Conservation (phyloP, 1,140 invertebrate genomes). For the Leptinotarsa lineolata region DNA sequence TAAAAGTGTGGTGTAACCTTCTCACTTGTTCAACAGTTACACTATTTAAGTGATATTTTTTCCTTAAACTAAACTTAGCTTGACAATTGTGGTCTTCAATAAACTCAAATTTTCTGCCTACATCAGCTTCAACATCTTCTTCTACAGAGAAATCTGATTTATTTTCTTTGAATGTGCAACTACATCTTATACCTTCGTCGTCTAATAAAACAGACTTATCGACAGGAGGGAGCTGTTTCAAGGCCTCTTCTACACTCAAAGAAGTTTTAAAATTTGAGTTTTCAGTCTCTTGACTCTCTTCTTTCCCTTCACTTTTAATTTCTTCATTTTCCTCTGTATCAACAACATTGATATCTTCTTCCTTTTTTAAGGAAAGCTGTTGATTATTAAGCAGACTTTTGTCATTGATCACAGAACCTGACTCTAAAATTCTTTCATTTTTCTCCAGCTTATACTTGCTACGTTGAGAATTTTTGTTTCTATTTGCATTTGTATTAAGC, state of each 20-base stretch:
- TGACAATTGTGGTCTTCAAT: constrained; percentile 47
- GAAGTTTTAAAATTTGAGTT: constrained; percentile 26
- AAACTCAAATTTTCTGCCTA: constrained; percentile 37
- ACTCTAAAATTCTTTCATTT: constrained; percentile 47
- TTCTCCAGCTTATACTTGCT: constrained; percentile 35
- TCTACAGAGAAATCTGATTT: constrained; percentile 37
- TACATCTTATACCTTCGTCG: constrained; percentile 39
- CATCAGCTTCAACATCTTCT: constrained; percentile 37
- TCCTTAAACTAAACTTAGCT: constrained; percentile 42
- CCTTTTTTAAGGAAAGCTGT: constrained; percentile 18
- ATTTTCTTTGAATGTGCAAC: constrained; percentile 44
- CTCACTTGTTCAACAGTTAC: constrained; percentile 37
- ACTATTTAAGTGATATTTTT: constrained; percentile 44
- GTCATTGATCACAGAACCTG: constrained; percentile 50
- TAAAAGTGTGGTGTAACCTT: constrained; percentile 39
- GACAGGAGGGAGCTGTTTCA: constrained; percentile 49
- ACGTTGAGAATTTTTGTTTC: constrained; percentile 50
- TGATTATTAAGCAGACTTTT: constrained; percentile 36
- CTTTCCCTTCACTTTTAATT: constrained; percentile 36
- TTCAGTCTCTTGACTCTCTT: constrained; percentile 43
- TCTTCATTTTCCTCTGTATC: constrained; percentile 41
- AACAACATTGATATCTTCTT: constrained; percentile 27
- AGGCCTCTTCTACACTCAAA: constrained; percentile 49
- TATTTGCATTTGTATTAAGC: constrained; percentile 50
- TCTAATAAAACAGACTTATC: constrained; percentile 39